Conservation (phyloP, 2,113 vertebrate genomes). For the Physeter macrocephalus region DNA sequence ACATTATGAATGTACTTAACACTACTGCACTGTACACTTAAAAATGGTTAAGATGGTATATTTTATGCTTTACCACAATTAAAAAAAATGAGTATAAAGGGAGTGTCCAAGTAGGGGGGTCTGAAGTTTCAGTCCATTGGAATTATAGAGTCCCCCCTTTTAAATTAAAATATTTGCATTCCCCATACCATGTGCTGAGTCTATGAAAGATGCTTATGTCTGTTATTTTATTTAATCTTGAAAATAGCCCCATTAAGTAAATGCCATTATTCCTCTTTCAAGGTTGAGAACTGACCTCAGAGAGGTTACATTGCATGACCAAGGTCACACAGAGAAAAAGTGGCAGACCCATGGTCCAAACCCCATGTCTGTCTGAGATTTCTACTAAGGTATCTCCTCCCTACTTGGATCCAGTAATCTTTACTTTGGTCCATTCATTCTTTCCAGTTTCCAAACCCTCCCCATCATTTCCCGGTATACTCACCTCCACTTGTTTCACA, state of each 20-base stretch:
- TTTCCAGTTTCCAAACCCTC: background rate
- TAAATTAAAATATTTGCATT: background rate
- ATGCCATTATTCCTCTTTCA: background rate
- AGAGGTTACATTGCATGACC: background rate
- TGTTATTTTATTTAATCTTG: background rate
- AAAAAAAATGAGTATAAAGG: background rate
- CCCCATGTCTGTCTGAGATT: background rate
- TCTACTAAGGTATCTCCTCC: no score
- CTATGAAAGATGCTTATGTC: background rate
- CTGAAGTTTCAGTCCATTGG: background rate
- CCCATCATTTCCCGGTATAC: rapidly evolving
- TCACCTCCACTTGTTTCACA: background rate
- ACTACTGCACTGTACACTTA: background rate
- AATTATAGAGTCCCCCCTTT: background rate
- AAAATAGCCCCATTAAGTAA: background rate
- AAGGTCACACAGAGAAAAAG: background rate
- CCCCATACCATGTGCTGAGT: background rate
- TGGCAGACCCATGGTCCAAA: background rate
- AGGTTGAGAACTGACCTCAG: background rate
- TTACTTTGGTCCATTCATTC: background rate
- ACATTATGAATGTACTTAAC: background rate
- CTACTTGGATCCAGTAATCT: background rate
- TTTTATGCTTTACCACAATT: background rate
- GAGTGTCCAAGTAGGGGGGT: background rate
- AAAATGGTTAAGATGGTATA: background rate